A percentile compares a stretch with the other conserved stretches of the same genome.
These are phyloP conservation scores for Melolontha melolontha DNA, from an alignment of 2,888 invertebrate genomes.

Conservation along the genomic window DNA sequence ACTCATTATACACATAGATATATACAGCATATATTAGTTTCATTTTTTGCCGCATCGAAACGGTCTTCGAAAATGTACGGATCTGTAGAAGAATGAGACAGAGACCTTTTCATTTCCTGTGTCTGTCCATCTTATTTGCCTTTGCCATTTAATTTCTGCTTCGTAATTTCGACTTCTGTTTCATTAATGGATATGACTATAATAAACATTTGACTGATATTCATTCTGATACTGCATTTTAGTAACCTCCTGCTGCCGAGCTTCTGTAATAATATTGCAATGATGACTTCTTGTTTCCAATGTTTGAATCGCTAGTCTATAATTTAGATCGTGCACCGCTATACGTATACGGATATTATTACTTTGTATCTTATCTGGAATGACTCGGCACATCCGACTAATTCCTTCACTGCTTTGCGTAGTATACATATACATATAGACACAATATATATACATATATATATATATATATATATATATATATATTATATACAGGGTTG, in stretches of 20 bases:
- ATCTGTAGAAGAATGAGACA: background rate
- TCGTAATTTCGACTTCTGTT: slow-evolving; percentile 3
- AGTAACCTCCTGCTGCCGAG: background rate
- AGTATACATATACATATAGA: too few relatives aligned
- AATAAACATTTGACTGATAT: slow-evolving; percentile 18
- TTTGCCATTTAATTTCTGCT: background rate
- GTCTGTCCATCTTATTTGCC: background rate
- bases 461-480: too few relatives aligned
- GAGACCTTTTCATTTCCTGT: background rate
- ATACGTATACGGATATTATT: slow-evolving; percentile 2
- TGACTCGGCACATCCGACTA: background rate
- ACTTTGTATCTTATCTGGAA: background rate
- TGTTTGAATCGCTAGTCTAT: slow-evolving; percentile 5
- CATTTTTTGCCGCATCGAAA: background rate
- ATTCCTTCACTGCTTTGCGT: too few relatives aligned
- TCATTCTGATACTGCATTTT: slow-evolving; percentile 5
- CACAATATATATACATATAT: too few relatives aligned
- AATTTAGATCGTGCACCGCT: slow-evolving; percentile 4
- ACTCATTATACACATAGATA: background rate
- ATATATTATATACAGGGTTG: too few relatives aligned
- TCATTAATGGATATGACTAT: slow-evolving; percentile 11
- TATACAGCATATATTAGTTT: slow-evolving; percentile 2
- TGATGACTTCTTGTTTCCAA: slow-evolving; percentile 12
- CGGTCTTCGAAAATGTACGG: background rate
- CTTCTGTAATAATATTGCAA: slow-evolving; percentile 9